These are phyloP conservation scores for Chaitophorus viminalis DNA, from an alignment of 2,888 invertebrate genomes.

Conservation along the genomic window DNA sequence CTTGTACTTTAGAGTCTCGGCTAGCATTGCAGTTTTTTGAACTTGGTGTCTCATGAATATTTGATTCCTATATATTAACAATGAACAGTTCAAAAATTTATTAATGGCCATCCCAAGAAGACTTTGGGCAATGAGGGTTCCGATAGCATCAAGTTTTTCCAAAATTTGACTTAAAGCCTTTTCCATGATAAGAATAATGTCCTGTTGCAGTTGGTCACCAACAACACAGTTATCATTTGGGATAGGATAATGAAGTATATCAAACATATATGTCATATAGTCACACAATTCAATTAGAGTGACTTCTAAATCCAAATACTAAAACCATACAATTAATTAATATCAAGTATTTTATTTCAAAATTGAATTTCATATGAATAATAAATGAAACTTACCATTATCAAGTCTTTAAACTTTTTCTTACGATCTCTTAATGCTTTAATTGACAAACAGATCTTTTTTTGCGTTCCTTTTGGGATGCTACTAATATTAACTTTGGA, in stretches of 20 bases:
- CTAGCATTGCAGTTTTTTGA: neutral
- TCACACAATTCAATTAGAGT: constrained; percentile 36
- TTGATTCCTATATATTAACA: constrained; percentile 32
- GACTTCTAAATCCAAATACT: constrained; percentile 53
- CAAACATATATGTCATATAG: constrained; percentile 31
- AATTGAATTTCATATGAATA: neutral
- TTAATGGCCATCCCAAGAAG: constrained; percentile 36
- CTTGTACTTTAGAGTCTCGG: neutral
- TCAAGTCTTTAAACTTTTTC: constrained; percentile 28
- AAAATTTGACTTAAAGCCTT: constrained; percentile 22
- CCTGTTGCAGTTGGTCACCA: constrained; percentile 30
- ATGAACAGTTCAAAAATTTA: constrained; percentile 30
- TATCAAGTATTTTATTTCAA: neutral
- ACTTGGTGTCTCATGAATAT: constrained; percentile 12
- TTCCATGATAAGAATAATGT: constrained; percentile 25
- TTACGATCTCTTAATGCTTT: constrained; percentile 4
- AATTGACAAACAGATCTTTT: constrained; percentile 36
- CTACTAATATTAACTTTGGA: constrained; percentile 27
- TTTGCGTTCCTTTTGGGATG: constrained; percentile 47
- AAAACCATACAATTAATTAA: neutral
- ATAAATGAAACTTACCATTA: neutral
- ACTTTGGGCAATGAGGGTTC: neutral
- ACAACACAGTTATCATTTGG: constrained; percentile 44
- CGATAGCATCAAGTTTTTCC: neutral
- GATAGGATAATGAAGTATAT: constrained; percentile 43